Evolutionary conservation across 2,888 invertebrate genomes (phyloP).

Genomic region (Ernsta delagoae): DNA sequence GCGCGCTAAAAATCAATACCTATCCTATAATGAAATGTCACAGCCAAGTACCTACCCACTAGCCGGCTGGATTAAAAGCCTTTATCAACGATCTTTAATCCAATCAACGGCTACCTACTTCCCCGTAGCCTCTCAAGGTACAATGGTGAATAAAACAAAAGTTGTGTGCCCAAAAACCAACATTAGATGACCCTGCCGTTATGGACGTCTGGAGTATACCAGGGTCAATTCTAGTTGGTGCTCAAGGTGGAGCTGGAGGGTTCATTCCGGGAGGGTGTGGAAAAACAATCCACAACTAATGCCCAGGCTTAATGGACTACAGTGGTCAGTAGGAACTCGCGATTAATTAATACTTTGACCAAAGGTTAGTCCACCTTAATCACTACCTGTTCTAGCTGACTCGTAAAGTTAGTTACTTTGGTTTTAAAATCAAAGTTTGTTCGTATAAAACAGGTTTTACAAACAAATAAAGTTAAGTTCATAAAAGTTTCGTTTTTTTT

Average conservation of each 20-base stretch:
- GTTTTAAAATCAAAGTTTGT: constrained; percentile 45
- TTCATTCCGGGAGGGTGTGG: constrained; percentile 57
- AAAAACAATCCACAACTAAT: constrained; percentile 71
- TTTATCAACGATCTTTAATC: constrained; percentile 80
- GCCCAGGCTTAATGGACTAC: constrained; percentile 75
- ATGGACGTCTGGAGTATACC: background rate
- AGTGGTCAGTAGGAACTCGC: constrained; percentile 63
- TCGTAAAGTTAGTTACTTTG: constrained; percentile 14
- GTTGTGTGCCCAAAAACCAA: constrained; percentile 56
- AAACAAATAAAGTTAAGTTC: background rate
- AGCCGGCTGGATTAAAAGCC: constrained; percentile 68
- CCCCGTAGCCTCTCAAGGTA: constrained; percentile 59
- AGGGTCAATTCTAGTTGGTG: constrained; percentile 37
- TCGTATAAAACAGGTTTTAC: background rate
- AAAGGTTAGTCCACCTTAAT: constrained; percentile 40
- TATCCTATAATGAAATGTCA: constrained; percentile 72
- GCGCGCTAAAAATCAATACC: constrained; percentile 60
- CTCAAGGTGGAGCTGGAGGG: constrained; percentile 42
- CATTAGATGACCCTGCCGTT: constrained; percentile 45
- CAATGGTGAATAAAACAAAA: constrained; percentile 74
- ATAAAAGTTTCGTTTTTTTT: background rate
- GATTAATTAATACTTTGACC: constrained; percentile 76
- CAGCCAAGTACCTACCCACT: constrained; percentile 46
- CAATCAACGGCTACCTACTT: constrained; percentile 75
- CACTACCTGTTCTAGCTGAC: constrained; percentile 33